Evolutionary conservation across 2,113 vertebrate species (phyloP).

Genomic region (Microtus pennsylvanicus): DNA sequence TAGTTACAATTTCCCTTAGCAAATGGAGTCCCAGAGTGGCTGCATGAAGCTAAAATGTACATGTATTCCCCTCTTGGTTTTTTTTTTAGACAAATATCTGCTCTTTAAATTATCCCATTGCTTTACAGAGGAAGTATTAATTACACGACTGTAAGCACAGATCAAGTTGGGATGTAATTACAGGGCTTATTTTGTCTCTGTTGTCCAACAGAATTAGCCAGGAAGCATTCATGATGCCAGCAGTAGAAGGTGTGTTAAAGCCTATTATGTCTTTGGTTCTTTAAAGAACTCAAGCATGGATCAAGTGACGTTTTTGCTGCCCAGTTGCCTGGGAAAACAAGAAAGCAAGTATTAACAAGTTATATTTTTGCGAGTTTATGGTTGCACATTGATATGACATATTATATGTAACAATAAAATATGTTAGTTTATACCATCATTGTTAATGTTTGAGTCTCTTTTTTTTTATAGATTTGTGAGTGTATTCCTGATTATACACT

Average conservation of each 20-base stretch:
- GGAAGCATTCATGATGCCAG: conserved; percentile 87
- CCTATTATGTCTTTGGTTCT: conserved; percentile 87
- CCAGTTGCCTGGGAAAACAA: conserved; percentile 87
- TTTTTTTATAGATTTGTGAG: background rate
- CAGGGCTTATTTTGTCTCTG: conserved; percentile 90
- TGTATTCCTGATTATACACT: background rate
- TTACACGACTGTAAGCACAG: conserved; percentile 89
- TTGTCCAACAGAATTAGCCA: conserved; percentile 90
- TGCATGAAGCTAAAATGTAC: conserved; percentile 85
- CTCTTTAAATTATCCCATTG: conserved; percentile 89
- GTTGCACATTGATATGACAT: conserved; percentile 66
- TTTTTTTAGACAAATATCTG: conserved; percentile 85
- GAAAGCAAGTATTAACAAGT: conserved; percentile 84
- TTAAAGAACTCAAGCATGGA: conserved; percentile 83
- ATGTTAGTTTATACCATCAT: conserved; percentile 21
- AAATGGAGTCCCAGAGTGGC: conserved; percentile 87
- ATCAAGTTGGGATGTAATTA: conserved; percentile 90
- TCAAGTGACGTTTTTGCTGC: conserved; percentile 88
- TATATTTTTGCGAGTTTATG: conserved; percentile 75
- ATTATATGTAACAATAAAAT: conserved; percentile 58
- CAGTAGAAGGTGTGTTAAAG: conserved; percentile 89
- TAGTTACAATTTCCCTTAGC: conserved; percentile 89
- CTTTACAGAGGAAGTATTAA: conserved; percentile 92
- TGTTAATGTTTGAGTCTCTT: conserved; percentile 49
- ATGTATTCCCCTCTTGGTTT: conserved; percentile 69